phyloP scores from a whole-genome alignment of 2,113 vertebrate genomes.

The Cariama cristata region DNA sequence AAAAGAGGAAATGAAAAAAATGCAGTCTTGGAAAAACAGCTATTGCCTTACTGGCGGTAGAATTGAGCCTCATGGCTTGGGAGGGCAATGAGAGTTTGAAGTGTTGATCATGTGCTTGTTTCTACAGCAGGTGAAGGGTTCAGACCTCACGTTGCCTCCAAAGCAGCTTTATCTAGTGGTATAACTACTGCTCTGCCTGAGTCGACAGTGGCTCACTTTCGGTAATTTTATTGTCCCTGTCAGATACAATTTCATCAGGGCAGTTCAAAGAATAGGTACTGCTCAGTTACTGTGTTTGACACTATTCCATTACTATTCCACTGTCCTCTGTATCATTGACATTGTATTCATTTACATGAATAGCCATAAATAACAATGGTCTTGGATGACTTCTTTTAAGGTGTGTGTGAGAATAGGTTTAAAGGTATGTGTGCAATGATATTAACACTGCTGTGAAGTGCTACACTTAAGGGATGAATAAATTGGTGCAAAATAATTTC shows the following conservation, averaged over 20 bases:
- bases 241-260: conserved; percentile 5
- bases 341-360: conserved; percentile 36
- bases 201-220: not conserved
- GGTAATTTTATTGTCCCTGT: not conserved
- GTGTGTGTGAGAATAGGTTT: conserved; percentile 46
- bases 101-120: not conserved
- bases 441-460: not conserved
- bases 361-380: conserved; percentile 69
- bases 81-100: not conserved
- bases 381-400: conserved; percentile 57
- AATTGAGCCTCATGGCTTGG: not conserved
- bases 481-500: conserved; percentile 16
- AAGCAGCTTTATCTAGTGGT: not conserved
- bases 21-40: not conserved
- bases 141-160: not conserved
- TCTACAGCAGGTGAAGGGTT: not conserved
- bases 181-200: not conserved
- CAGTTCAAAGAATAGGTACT: conserved; percentile 12
- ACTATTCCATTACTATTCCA: not conserved
- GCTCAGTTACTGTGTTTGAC: not conserved
- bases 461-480: not conserved
- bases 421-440: conserved; percentile 18
- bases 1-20: not conserved
- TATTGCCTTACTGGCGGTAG: not conserved
- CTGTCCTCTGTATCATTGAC: conserved; percentile 26